Conservation (phyloP, 2,888 invertebrate species). For the Parthenolecanium corni region DNA sequence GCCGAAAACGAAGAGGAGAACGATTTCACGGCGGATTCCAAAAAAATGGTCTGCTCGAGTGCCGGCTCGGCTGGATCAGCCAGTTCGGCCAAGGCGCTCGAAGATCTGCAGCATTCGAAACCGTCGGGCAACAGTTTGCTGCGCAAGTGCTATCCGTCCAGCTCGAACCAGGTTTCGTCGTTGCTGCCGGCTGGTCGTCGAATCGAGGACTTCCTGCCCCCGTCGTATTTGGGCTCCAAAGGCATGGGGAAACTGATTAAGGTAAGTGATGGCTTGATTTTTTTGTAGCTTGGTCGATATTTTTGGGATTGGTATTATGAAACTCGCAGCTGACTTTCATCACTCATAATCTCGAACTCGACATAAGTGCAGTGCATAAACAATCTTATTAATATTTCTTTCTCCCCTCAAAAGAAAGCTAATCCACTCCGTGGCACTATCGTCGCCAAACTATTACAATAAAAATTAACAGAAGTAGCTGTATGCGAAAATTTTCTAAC, state of each 20-base stretch:
- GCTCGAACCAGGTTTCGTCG: constrained; percentile 37
- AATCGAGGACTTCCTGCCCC: constrained; percentile 47
- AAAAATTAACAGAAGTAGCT: no score
- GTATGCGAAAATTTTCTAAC: no score
- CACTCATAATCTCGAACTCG: no score
- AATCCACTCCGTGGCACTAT: no score
- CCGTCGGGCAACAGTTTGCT: constrained; percentile 35
- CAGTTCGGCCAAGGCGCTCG: constrained; percentile 19
- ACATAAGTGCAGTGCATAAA: no score
- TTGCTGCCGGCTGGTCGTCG: constrained; percentile 39
- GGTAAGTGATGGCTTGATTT: constrained; percentile 38
- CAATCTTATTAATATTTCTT: no score
- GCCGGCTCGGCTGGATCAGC: constrained; percentile 23
- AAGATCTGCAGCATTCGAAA: constrained; percentile 12
- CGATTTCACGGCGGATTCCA: background rate
- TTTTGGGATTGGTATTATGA: no score
- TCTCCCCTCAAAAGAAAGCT: no score
- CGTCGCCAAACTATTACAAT: no score
- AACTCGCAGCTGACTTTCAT: no score
- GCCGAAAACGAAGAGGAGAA: constrained; percentile 35
- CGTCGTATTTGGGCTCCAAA: constrained; percentile 44
- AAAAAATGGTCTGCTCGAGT: constrained; percentile 1
- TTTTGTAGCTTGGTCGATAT: no score
- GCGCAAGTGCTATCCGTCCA: constrained; percentile 39
- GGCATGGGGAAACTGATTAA: constrained; percentile 48